Evolutionary conservation across 2,113 vertebrate species (phyloP), one percentile per base, ranked within the genome.

Genomic region (Antechinus flavipes): DNA sequence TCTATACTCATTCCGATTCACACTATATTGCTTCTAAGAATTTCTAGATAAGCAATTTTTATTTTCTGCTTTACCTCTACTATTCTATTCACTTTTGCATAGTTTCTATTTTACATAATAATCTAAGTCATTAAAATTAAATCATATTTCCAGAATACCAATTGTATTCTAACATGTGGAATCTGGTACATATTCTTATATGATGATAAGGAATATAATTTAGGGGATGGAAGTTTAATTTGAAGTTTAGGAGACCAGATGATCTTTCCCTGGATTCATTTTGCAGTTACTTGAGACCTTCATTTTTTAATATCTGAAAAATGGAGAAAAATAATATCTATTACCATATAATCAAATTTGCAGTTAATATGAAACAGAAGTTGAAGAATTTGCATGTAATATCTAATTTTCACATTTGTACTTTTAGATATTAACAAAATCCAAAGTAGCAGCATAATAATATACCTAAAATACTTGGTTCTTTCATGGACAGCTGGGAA

Each of bases 131-230:
- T 8, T 49, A 16, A 42, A 95, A 93, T 91, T 92, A 94, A 96
- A 25, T 93, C 95, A 56, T 49, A 22, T 54, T 53, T 95, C 46
- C 27, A 95, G 54, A 94, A 92, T 95, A 58, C 91, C 68, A 97
- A 91, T 91, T 92, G 49, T 52, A 92, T 94, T 24, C 16, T 54
- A 89, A 90, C 90, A 91, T 55, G 19, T 52, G 24, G 8, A 93
- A 94, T 14, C 61, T 91, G 94, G 54, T 12, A 76, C 6, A 42
- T 76, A 42, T 76, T 42, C 12, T 93, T 24, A 35, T 91, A 0
- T 93, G 16, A 95, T 89, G 90, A 61, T 47, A 89, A 9, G 68
- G 14, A 8, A 93, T 84, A 68, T 93, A 1, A 68, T 89, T 9
- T 53, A 95, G 19, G 30, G 90, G 22, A 55, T 56, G 35, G 35